Base-by-base conservation (phyloP, 2,113 vertebrate genomes). In the Petaurus breviceps region DNA sequence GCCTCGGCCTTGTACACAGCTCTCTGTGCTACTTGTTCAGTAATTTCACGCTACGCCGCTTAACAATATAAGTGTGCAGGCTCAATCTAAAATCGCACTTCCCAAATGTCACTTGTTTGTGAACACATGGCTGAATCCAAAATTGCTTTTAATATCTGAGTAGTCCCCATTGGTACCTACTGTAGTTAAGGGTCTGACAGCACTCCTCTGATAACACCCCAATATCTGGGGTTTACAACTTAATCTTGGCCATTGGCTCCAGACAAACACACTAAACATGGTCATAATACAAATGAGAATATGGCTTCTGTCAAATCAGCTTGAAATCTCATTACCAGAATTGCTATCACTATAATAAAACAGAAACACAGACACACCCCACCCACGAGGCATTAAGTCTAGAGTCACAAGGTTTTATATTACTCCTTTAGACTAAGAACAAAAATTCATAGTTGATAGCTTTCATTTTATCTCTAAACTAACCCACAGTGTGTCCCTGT, bases 101-200 rank as follows among this genome's bases (percentile, higher is more conserved):
- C 98, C 98, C 98, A 98, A 98, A 98, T 97, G 98, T 96, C 98
- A 98, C 98, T 98, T 98, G 97, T 98, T 98, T 98, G 97, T 95
- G 98, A 98, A 98, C 98, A 98, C 98, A 98, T 94, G 98, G 98
- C 98, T 98, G 98, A 98, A 51, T 97, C 98, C 95, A 50, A 98
- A 98, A 98, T 97, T 98, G 97, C 98, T 98, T 98, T 98, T 96
- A 97, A 97, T 97, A 98, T 98, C 97, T 92, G 84, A 98, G 97
- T 2, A 54, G 97, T 53, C 96, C 98, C 98, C n/a, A 93, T 92
- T 43, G 91, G 97, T 97, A n/a, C 57, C 84, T 0, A 1, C 46
- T 31, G 92, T 89, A 51, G 95, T 57, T 89, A 95, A 92, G 16
- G 96, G 94, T 49, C 91, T 92, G 90, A 90, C 93, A 43, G 93